Evolutionary conservation across 2,888 invertebrate species (phyloP), one percentile per base, ranked within the genome.

Genomic region (Reticulitermes lucifugus): DNA sequence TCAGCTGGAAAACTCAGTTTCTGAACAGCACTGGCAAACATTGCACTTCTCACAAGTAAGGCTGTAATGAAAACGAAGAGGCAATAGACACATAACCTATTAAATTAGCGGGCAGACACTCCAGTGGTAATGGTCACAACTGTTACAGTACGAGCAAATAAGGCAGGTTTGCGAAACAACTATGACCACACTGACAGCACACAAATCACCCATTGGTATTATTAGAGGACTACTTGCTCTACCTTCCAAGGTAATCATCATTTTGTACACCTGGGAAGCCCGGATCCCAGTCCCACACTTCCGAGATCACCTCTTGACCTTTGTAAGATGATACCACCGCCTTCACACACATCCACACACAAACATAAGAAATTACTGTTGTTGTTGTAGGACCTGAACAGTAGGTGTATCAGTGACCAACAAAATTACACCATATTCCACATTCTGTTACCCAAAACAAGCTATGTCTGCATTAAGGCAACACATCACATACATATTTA

Each of bases 211-310:
- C 65, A 70, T 18, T 25, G 21, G 22, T 41, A 65, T 43, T 80
- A 35, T 7, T 41, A 41, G 41, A 51, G 77, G 77, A 35, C 77
- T 55, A 60, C 46, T 60, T 80, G 41, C 79, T 86, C 86, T 86
- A 96, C 96, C 96, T 96, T 94, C 96, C 96, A 92, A 96, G 94
- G 91, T 93, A 94, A 93, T 96, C 96, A 93, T 96, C 96, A 92
- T 94, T 94, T 91, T 94, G 94, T 89, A 94, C 93, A 91, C 96
- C 96, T 88, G 94, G 93, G 92, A 96, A 93, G 89, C 94, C 95
- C 89, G 95, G 94, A 93, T 96, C 96, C 94, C 94, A 96, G 93
- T 96, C 96, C 96, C 95, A 96, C 90, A 96, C 92, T 91, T 95
- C 94, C 91, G 95, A 93, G 91, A 93, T 93, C 91, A 96, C 91